Evolutionary conservation across 2,113 vertebrate genomes (phyloP).

Genomic region (Riparia riparia): DNA sequence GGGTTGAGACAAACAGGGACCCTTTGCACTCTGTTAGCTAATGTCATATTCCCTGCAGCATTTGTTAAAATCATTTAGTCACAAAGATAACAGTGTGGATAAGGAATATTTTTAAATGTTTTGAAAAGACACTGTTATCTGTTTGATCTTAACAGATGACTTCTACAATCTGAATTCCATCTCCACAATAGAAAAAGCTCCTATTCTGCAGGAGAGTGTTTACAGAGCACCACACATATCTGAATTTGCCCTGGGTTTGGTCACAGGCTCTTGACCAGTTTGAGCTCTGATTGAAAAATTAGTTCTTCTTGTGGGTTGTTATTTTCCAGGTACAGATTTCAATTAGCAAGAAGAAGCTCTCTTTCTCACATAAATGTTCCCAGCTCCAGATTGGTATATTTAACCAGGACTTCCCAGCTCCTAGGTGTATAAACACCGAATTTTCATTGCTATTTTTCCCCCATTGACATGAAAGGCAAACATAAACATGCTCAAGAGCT

Average conservation of each 20-base stretch:
- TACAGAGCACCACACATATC: rapidly evolving
- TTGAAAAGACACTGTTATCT: background rate
- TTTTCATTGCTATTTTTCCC: constrained; percentile 47
- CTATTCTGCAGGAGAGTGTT: background rate
- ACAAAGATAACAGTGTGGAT: background rate
- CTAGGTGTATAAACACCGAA: constrained; percentile 41
- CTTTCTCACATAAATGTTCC: background rate
- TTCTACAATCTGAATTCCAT: constrained; percentile 12
- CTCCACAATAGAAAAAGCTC: background rate
- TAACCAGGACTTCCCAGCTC: constrained; percentile 16
- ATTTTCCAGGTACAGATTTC: constrained; percentile 40
- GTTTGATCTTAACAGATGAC: constrained; percentile 6
- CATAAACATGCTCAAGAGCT: constrained; percentile 26
- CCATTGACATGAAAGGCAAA: constrained; percentile 42
- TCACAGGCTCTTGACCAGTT: background rate
- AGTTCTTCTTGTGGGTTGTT: background rate
- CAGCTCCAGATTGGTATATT: background rate
- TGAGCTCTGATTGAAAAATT: background rate
- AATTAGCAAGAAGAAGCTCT: constrained; percentile 13
- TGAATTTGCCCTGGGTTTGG: background rate
- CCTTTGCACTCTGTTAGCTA: background rate
- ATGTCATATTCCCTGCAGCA: background rate
- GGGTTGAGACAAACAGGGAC: background rate
- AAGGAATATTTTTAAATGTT: constrained; percentile 19
- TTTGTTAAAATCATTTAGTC: constrained; percentile 24